Evolutionary conservation across 1,140 invertebrate genomes (phyloP).

Genomic region (Spodoptera litura): DNA sequence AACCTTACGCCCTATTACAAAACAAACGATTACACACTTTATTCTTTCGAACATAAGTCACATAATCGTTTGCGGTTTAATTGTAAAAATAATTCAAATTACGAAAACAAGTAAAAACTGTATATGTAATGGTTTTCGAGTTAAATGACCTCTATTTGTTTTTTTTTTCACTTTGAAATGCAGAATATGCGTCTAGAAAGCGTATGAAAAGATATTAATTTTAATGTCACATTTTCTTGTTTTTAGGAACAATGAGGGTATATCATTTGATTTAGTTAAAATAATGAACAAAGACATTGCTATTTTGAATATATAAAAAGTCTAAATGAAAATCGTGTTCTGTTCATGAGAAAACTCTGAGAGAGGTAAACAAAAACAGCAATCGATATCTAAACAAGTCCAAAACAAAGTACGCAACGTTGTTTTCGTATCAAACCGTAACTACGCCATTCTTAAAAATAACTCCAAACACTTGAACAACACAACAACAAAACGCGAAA

Average conservation of each 20-base stretch:
- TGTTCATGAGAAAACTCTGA: neutral
- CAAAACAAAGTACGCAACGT: constrained; percentile 4
- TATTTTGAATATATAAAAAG: no score
- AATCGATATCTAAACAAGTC: neutral
- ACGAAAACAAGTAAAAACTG: constrained; percentile 34
- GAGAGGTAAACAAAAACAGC: no score
- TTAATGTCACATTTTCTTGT: neutral
- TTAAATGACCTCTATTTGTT: constrained; percentile 27
- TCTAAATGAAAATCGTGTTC: neutral
- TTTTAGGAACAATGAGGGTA: neutral
- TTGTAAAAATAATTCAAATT: constrained; percentile 9
- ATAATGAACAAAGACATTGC: no score
- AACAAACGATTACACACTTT: constrained; percentile 21
- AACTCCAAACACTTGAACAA: neutral
- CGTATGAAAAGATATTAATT: neutral
- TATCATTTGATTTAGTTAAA: no score
- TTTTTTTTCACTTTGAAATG: constrained; percentile 7
- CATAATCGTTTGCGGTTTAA: neutral
- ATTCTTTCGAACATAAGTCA: neutral
- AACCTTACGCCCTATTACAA: constrained; percentile 9
- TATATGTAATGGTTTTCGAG: constrained; percentile 14
- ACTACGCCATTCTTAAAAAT: constrained; percentile 25
- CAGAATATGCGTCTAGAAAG: neutral
- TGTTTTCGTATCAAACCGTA: neutral
- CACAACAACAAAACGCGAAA: constrained; percentile 2